Base-by-base conservation (phyloP, 2,797 vertebrate species). In the Ateles fusciceps region DNA sequence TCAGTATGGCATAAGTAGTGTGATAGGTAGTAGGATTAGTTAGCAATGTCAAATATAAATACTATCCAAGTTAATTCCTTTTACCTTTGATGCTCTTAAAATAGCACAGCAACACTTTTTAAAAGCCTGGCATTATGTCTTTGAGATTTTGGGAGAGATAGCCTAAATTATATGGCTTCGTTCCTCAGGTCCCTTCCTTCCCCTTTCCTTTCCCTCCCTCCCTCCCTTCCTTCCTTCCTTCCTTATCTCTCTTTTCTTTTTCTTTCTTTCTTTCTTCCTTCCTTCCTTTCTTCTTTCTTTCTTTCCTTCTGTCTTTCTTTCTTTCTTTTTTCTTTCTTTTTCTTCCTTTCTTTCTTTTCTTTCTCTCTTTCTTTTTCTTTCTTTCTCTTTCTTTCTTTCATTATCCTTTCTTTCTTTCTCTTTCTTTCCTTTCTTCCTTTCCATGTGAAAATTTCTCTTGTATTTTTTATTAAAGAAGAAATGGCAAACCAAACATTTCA, bases 41-140 rank as follows among this genome's bases (percentile, higher is more conserved):
- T 80, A 74, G 17, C 42, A 93, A 71, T 36, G 36, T 80, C n/a
- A 94, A 91, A n/a, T n/a, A 85, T 6, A 89, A 6, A 95, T 81
- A 28, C 12, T 94, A 83, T 96, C 92, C 13, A 91, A 1, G 5
- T 86, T 50, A 1, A n/a, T 79, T 75, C 89, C 33, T 22, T 68
- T 85, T 33, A 50, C 11, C 8, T 4, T 8, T 74, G 46, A 72
- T 92, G 21, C 59, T 61, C 28, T 39, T 6, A 9, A 92, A 95
- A 83, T 15, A 96, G 33, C 74, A 92, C 12, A 61, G 80, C 48
- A 0, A 2, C 13, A 89, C 2, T 68, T 89, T 46, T 50, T 1
- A 83, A 92, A 96, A 88, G 0, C 17, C 13, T 46, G 75, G 6
- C 6, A 57, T 28, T 52, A 85, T 15, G 14, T 33, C n/a, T 17